Evolutionary conservation across 2,888 invertebrate genomes (phyloP), one percentile per base, ranked within the genome.

Genomic region (Eupithecia vulgata): DNA sequence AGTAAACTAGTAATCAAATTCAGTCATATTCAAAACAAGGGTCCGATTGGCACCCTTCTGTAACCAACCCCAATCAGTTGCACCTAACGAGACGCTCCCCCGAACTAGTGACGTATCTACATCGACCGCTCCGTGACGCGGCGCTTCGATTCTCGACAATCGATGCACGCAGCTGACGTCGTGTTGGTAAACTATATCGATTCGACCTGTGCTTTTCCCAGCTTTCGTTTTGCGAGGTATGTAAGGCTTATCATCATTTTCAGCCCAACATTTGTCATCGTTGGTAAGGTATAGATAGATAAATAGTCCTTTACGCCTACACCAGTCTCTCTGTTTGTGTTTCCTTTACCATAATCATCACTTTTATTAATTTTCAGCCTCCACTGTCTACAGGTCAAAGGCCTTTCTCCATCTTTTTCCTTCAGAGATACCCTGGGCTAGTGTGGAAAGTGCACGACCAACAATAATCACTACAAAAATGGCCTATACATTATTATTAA

Each of bases 121-220:
- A 77, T 78, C 77, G 78, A 79, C 72, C 73, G 45, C 66, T 67
- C 67, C 68, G 73, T 64, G 83, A 80, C 83, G 84, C 77, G 80
- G 68, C 76, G 73, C 81, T 85, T 87, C 85, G 85, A 87, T 82
- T 82, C 67, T 68, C 68, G 64, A 74, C 76, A 81, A 83, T 83
- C 84, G 81, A 90, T 88, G 81, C 80, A 76, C 76, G 83, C 87
- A 87, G 86, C 86, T 87, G 86, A 84, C 83, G 77, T 71, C 65
- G 48, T 82, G 73, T 73, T 77, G 68, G 73, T 73, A 71, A 68
- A 66, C 74, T n/a, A 13, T 25, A 65, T 65, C 40, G 65, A 40
- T 65, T 65, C 40, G 34, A 34, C 61, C 34, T 34, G 34, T 1
- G 61, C 61, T 61, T 34, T 34, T 34, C 8, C 13, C 13, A 12